These are phyloP conservation scores for Tursiops truncatus DNA, from an alignment of 2,113 vertebrate genomes.

Conservation along the genomic window DNA sequence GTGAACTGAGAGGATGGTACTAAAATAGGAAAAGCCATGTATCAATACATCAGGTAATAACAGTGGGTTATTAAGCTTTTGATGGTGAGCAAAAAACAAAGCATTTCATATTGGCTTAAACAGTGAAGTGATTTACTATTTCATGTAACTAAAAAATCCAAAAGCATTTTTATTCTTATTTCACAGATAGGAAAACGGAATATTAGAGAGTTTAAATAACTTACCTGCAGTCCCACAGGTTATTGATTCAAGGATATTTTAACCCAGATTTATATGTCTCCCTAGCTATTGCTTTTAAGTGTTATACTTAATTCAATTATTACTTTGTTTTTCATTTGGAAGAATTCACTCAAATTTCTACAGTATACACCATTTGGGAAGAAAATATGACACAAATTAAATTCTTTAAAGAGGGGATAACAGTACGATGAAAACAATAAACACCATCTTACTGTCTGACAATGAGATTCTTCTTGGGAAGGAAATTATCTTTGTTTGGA, in stretches of 20 bases:
- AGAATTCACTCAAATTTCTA: not conserved
- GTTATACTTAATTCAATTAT: not conserved
- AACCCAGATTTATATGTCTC: not conserved
- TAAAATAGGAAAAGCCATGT: not conserved
- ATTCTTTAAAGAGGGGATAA: conserved; percentile 15
- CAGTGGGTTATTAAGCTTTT: not conserved
- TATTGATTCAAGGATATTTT: not conserved
- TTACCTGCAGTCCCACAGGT: not conserved
- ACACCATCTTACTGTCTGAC: not conserved
- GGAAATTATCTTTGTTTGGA: not conserved
- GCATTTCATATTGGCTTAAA: conserved; percentile 15
- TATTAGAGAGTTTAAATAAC: conserved; percentile 7
- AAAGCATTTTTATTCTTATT: not conserved
- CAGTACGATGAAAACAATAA: conserved; percentile 3
- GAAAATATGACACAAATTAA: not conserved
- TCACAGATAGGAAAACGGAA: not conserved
- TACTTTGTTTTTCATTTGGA: not conserved
- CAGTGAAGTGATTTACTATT: not conserved
- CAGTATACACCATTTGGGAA: not conserved
- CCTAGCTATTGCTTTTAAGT: not conserved
- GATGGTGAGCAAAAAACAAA: not conserved
- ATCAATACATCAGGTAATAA: not conserved
- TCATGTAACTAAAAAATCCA: not conserved
- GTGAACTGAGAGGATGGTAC: not conserved
- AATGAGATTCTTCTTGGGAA: not conserved